A percentile compares a stretch with the other conserved stretches of the same genome.
Evolutionary conservation across 2,113 vertebrate species (phyloP).

Genomic region (Alligator mississippiensis): DNA sequence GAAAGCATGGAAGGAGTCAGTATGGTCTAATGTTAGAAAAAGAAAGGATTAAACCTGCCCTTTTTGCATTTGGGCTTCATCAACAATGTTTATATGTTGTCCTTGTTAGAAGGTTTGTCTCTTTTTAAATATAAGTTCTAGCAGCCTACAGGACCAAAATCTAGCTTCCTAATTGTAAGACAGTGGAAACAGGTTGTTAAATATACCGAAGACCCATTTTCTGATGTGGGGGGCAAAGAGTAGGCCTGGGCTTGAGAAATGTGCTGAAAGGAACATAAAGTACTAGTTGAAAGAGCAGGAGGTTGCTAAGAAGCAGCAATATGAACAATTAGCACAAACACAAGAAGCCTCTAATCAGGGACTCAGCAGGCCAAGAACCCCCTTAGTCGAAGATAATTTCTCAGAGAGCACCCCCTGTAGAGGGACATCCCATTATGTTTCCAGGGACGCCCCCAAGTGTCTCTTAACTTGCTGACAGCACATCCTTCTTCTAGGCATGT

Average conservation of each 20-base stretch:
- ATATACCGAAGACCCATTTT: not conserved
- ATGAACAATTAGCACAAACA: not conserved
- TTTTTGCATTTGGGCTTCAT: not conserved
- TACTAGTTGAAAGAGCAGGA: not conserved
- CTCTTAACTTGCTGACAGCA: slow-evolving; percentile 15
- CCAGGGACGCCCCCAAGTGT: not conserved
- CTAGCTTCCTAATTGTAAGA: not conserved
- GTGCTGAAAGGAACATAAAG: not conserved
- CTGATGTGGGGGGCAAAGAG: not conserved
- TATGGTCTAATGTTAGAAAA: not conserved
- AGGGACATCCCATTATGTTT: slow-evolving; percentile 6
- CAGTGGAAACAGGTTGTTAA: not conserved
- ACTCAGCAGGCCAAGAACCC: not conserved
- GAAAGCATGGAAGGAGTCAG: not conserved
- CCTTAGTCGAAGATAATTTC: slow-evolving; percentile 15
- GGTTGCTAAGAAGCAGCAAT: not conserved
- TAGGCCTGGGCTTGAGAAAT: not conserved
- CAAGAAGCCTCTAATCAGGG: slow-evolving; percentile 1
- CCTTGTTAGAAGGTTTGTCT: not conserved
- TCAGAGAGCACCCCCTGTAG: not conserved
- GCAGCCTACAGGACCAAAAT: not conserved
- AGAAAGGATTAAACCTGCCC: not conserved
- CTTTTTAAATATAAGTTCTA: not conserved
- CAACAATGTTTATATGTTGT: not conserved
- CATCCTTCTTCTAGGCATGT: slow-evolving; percentile 6